Base-by-base conservation (phyloP, 2,797 vertebrate genomes). In the Sebastiscus albofasciatus region DNA sequence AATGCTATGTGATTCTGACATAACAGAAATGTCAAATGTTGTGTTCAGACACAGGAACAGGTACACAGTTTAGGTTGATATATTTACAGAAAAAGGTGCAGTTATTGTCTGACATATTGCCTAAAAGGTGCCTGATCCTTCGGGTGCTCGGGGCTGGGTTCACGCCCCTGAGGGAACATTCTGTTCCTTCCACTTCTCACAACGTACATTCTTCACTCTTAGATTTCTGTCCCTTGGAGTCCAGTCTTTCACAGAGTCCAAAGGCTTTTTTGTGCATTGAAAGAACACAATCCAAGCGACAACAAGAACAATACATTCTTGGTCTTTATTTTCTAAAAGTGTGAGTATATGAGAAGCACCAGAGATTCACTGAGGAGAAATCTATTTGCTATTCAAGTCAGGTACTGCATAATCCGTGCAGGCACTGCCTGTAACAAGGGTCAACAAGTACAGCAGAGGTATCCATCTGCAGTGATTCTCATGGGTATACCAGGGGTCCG, bases 391-490 rank as follows among this genome's bases (percentile, higher is more conserved):
- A 20, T 70, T 39, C 55, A n/a, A 1, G 4, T 33, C 59, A 26
- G 11, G 31, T 75, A 56, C 62, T 76, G 71, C 39, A 73, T 72
- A 79, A 75, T 78, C 31, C 1, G 6, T 18, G 24, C 36, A 67
- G 26, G 33, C 39, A 54, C 16, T 27, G 69, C 31, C 64, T 67
- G 46, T 36, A 56, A 79, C 66, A 67, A 65, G 49, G 58, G 66
- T 81, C 59, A 75, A 9, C 66, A 59, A 67, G 61, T 39, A 36
- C 79, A 85, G 67, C 62, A 72, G 75, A 67, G 64, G 64, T 70
- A n/a, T 27, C 67, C 54, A 33, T 69, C 72, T 31, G 58, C 72
- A 24, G 42, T 2, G 42, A 46, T 46, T 46, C 42, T 46, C 42
- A 46, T 39, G 36, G 36, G 36, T 39, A 14, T 39, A 39, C 42